Evolutionary conservation across 2,888 invertebrate species (phyloP).

Genomic region (Cantharis rufa): DNA sequence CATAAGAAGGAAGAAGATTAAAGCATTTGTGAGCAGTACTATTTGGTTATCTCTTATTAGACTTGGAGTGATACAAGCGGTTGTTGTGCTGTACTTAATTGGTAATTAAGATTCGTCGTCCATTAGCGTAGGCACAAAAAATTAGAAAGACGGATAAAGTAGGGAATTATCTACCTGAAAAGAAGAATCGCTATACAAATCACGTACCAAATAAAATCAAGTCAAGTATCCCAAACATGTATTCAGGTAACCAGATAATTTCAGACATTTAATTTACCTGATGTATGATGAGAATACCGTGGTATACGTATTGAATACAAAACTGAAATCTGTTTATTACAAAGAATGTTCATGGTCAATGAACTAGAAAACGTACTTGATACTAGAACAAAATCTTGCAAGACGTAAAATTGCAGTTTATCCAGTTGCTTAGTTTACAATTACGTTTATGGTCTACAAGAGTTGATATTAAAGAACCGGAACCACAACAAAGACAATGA

Average conservation of each 20-base stretch:
- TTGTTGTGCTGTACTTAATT: neutral
- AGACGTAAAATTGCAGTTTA: conserved; percentile 32
- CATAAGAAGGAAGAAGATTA: neutral
- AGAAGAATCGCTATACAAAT: neutral
- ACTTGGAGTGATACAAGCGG: neutral
- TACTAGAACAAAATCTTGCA: conserved; percentile 25
- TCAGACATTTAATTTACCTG: conserved; percentile 20
- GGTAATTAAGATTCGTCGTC: neutral
- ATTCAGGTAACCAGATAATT: conserved; percentile 20
- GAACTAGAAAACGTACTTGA: conserved; percentile 32
- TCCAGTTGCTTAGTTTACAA: conserved; percentile 35
- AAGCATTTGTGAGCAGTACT: neutral
- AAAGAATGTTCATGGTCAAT: conserved; percentile 31
- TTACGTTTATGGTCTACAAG: conserved; percentile 35
- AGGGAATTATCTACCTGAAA: neutral
- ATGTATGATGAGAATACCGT: conserved; percentile 13
- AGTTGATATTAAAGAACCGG: conserved; percentile 27
- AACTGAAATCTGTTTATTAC: conserved; percentile 5
- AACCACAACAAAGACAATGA: conserved; percentile 28
- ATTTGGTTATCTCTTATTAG: neutral
- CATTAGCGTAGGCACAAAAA: neutral
- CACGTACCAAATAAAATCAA: conserved; percentile 15
- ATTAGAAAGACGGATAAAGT: neutral
- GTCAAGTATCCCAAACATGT: conserved; percentile 14
- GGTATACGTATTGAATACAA: neutral